A percentile compares a stretch with the other conserved stretches of the same genome.
These are phyloP conservation scores for Danaus plexippus DNA, from an alignment of 1,140 invertebrate species.

Conservation along the genomic window DNA sequence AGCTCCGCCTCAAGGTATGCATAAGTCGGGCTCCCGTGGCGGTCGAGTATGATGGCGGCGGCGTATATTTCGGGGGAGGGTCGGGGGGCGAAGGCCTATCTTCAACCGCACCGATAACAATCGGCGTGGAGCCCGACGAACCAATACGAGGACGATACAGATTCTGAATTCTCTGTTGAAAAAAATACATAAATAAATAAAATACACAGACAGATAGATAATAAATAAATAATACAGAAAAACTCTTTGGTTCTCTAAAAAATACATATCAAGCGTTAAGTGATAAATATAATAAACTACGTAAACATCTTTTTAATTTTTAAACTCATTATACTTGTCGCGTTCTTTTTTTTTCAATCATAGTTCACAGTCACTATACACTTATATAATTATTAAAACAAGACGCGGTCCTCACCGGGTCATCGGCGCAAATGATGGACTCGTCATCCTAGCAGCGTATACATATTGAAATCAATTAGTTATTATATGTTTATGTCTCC, in stretches of 20 bases:
- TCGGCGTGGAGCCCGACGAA: slow-evolving; percentile 4
- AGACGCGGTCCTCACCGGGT: slow-evolving; percentile 39
- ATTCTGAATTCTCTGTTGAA: slow-evolving; percentile 79
- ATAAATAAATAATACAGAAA: no score
- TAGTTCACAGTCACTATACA: no score
- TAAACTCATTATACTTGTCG: no score
- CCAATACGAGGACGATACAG: slow-evolving; percentile 78
- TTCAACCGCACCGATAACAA: slow-evolving; percentile 1
- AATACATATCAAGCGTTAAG: no score
- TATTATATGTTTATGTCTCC: not conserved
- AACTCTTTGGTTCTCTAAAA: no score
- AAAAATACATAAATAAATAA: no score
- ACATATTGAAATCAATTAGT: slow-evolving; percentile 12
- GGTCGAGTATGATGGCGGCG: slow-evolving; percentile 92
- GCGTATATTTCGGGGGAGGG: slow-evolving; percentile 93
- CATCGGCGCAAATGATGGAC: slow-evolving; percentile 42
- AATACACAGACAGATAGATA: no score
- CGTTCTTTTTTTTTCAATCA: no score
- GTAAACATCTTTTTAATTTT: no score
- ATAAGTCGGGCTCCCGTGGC: slow-evolving; percentile 88
- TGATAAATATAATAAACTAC: no score
- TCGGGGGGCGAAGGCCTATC: slow-evolving; percentile 71
- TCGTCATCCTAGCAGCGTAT: slow-evolving; percentile 49
- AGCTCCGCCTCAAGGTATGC: slow-evolving; percentile 85
- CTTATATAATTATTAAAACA: not conserved